These are phyloP conservation scores for Malthinus seriepunctatus DNA, from an alignment of 2,888 invertebrate genomes.

Conservation along the genomic window DNA sequence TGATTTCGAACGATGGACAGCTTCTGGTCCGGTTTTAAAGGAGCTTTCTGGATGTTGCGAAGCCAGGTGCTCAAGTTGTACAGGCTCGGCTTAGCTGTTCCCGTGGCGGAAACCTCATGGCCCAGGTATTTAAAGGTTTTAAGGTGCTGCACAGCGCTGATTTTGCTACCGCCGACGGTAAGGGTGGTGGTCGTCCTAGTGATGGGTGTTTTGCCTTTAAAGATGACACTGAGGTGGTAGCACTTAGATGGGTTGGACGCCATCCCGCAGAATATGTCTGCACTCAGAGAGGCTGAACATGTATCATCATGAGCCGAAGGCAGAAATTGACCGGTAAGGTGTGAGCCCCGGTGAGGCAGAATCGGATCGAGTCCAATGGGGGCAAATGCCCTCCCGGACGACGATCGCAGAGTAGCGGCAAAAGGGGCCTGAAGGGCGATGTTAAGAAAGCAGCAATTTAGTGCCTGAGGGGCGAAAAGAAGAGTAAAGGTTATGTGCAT, in stretches of 20 bases:
- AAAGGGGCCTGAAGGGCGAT: too few species aligned
- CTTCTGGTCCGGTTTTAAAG: conserved; percentile 51
- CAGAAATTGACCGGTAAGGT: too few species aligned
- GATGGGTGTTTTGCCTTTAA: conserved; percentile 12
- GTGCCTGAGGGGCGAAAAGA: too few species aligned
- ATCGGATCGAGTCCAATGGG: too few species aligned
- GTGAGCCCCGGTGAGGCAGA: too few species aligned
- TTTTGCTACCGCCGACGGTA: neutral
- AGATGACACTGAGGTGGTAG: conserved; percentile 13
- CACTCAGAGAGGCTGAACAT: too few species aligned
- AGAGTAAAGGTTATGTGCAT: too few species aligned
- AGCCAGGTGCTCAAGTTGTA: conserved; percentile 32
- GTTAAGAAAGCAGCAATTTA: too few species aligned
- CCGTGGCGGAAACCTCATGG: conserved; percentile 37
- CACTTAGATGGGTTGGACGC: conserved; percentile 28
- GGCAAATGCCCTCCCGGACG: too few species aligned
- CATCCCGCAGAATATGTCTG: too few species aligned
- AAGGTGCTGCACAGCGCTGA: neutral
- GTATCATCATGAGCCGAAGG: too few species aligned
- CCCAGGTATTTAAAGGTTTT: conserved; percentile 38
- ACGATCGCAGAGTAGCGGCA: too few species aligned
- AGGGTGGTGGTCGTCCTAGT: neutral
- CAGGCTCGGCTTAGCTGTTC: conserved; percentile 22
- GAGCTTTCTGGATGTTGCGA: conserved; percentile 37
- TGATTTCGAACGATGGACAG: conserved; percentile 37